Evolutionary conservation across 1,140 invertebrate species (phyloP).

Genomic region (Acromyrmex charruanus): DNA sequence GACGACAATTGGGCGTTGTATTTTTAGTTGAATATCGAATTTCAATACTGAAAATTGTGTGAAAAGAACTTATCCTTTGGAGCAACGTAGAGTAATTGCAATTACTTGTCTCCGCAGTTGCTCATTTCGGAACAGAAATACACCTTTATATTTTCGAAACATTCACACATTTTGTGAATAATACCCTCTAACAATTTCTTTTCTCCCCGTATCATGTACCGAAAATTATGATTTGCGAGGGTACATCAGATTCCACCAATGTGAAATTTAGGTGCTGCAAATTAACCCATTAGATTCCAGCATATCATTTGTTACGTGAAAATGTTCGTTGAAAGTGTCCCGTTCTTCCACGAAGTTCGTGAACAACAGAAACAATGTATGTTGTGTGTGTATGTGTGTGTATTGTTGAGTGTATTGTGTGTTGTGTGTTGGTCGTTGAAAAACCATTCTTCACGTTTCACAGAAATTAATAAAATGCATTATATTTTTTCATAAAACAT

Average conservation of each 20-base stretch:
- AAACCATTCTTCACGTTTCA: slow-evolving; percentile 27
- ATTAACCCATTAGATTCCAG: slow-evolving; percentile 54
- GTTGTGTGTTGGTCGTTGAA: background rate
- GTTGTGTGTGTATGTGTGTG: no score
- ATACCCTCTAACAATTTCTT: slow-evolving; percentile 13
- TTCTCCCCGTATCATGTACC: background rate
- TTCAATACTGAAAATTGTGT: background rate
- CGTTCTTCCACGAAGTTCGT: slow-evolving; percentile 31
- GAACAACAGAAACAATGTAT: slow-evolving; percentile 8
- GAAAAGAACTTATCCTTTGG: slow-evolving; percentile 20
- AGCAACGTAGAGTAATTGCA: slow-evolving; percentile 2
- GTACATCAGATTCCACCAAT: slow-evolving; percentile 30
- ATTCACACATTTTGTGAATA: slow-evolving; percentile 4
- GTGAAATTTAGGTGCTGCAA: slow-evolving; percentile 51
- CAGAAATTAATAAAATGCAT: slow-evolving; percentile 45
- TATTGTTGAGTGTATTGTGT: no score
- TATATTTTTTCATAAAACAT: background rate
- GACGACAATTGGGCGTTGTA: background rate
- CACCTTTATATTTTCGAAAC: slow-evolving; percentile 30
- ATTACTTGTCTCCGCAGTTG: background rate
- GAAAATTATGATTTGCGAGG: slow-evolving; percentile 42
- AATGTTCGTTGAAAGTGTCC: slow-evolving; percentile 43
- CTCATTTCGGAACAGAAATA: background rate
- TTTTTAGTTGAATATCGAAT: background rate
- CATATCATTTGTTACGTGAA: slow-evolving; percentile 51